A percentile compares a stretch with the other conserved stretches of the same genome.
These are phyloP conservation scores for Plectrocnemia conspersa DNA, from an alignment of 1,140 invertebrate genomes.

Conservation along the genomic window DNA sequence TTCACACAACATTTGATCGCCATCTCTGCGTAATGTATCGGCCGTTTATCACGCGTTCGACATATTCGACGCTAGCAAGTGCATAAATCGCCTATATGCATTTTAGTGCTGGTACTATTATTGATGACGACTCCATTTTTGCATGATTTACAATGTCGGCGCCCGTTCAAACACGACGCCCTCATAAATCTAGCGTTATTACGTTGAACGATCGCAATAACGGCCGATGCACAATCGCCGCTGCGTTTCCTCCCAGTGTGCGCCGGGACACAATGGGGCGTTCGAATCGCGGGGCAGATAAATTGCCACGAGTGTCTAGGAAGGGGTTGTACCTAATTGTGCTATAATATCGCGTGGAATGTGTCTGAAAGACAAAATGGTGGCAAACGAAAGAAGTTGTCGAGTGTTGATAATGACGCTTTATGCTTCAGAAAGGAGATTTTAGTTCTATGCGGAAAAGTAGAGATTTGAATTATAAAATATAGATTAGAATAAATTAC, in stretches of 20 bases:
- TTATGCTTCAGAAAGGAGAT: too few relatives aligned
- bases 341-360: not conserved
- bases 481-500: too few relatives aligned
- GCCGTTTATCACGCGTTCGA: too few relatives aligned
- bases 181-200: conserved; percentile 5
- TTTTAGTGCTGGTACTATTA: not conserved
- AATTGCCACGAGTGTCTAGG: not conserved
- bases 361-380: not conserved
- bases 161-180: not conserved
- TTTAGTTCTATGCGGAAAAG: too few relatives aligned
- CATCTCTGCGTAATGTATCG: too few relatives aligned
- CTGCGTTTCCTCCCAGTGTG: not conserved
- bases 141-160: conserved; percentile 3
- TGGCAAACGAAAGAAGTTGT: not conserved
- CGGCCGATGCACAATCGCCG: conserved; percentile 6
- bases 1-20: too few relatives aligned
- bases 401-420: not conserved
- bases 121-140: conserved; percentile 6
- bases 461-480: too few relatives aligned
- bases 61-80: not conserved
- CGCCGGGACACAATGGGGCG: not conserved
- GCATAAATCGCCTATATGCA: not conserved
- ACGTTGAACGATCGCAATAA: not conserved
- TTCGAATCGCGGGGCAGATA: not conserved
- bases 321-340: not conserved